Evolutionary conservation across 2,888 invertebrate species (phyloP).

Genomic region (Diaprepes abbreviatus): DNA sequence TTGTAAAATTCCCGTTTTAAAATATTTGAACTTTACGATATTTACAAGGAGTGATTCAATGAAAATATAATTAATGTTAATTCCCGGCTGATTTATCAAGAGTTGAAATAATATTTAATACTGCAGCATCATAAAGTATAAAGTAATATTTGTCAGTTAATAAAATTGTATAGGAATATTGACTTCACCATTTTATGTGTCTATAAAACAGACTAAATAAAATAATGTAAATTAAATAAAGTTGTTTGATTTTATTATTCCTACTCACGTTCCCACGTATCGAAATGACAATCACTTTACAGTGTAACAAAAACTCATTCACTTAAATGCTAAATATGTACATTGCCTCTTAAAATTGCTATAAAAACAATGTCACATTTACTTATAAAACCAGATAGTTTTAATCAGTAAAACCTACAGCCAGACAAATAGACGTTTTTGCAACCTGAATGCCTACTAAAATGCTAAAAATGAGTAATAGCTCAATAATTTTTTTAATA

Average conservation of each 20-base stretch:
- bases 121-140: constrained; percentile 8
- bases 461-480: no score
- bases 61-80: no score
- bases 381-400: no score
- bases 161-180: constrained; percentile 12
- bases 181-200: constrained; percentile 4
- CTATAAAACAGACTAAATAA: constrained; percentile 6
- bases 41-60: no score
- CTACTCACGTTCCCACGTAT: constrained; percentile 2
- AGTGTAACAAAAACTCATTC: constrained; percentile 8
- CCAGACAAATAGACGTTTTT: no score
- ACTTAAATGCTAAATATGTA: background rate
- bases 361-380: constrained; percentile 1
- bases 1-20: no score
- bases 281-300: constrained; percentile 4
- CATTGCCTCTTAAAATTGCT: background rate
- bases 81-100: no score
- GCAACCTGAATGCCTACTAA: no score
- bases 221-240: constrained; percentile 9
- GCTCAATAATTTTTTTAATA: no score
- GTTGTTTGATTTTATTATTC: constrained; percentile 13
- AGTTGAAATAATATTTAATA: no score
- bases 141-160: constrained; percentile 3
- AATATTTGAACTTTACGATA: no score
- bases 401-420: no score